Evolutionary conservation across 2,113 vertebrate genomes (phyloP).

Genomic region (Mungos mungo): DNA sequence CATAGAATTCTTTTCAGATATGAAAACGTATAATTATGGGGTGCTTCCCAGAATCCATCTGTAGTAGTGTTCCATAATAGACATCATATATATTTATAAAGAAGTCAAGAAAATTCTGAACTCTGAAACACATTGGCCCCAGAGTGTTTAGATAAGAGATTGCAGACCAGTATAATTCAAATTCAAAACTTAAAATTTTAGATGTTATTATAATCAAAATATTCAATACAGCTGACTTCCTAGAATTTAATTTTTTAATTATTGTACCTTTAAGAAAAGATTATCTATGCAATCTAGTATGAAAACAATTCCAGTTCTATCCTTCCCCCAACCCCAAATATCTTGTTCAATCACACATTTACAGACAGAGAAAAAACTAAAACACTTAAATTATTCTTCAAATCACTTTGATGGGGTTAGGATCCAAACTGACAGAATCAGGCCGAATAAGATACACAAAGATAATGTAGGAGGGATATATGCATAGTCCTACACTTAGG

Average conservation of each 20-base stretch:
- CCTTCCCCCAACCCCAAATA: accelerated
- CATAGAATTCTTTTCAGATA: not conserved
- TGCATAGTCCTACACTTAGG: not conserved
- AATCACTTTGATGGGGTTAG: not conserved
- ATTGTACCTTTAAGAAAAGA: not conserved
- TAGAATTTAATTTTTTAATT: not conserved
- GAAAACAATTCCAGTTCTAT: not conserved
- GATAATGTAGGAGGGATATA: not conserved
- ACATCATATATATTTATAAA: not conserved
- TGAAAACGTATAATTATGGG: not conserved
- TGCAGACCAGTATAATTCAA: not conserved
- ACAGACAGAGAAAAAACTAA: not conserved
- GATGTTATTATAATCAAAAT: not conserved
- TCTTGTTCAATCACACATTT: not conserved
- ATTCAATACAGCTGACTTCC: not conserved
- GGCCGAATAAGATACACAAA: not conserved
- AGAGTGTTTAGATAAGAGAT: not conserved
- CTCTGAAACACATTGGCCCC: not conserved
- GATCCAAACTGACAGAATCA: not conserved
- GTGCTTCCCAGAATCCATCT: not conserved
- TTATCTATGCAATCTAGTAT: not conserved
- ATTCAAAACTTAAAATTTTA: constrained; percentile 4
- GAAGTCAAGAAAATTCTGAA: not conserved
- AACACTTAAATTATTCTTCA: not conserved
- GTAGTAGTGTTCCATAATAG: not conserved